Evolutionary conservation across 2,888 invertebrate genomes (phyloP), one percentile per base, ranked within the genome.

Genomic region (Lobophora halterata): DNA sequence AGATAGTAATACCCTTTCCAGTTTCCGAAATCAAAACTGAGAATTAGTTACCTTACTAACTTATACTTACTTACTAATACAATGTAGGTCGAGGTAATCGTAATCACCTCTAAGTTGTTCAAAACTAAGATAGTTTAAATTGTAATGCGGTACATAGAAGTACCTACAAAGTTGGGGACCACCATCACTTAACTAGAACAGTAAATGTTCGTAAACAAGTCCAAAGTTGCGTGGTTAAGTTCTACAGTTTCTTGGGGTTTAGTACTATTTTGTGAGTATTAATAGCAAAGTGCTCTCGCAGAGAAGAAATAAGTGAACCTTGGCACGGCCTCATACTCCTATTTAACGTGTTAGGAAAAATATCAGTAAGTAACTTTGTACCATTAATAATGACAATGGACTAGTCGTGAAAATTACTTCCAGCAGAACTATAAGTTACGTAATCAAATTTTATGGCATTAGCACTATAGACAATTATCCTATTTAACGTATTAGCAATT

Each of bases 211-310:
- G 71, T 78, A 78, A 78, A 78, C 78, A 79, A 81, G 75, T 76
- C 76, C 76, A 79, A 81, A 79, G 75, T 81, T 81, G 65, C 71
- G 78, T 63, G 79, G 79, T 73, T 72, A 73, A 76, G 72, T 77
- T 79, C 66, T n/a, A n/a, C 65, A 63, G 68, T 65, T 68, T 70
- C 66, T 70, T 66, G 67, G 67, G 70, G 71, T 70, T 70, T 65
- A 66, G 60, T 65, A 63, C 67, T 58, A 59, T 70, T 72, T 72
- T 70, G 72, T 67, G 60, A 59, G 68, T 63, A 64, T 70, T 67
- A 70, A 67, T 71, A 65, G 61, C 60, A 62, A 60, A 61, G 58
- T 52, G n/a, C n/a, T n/a, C n/a, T n/a, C n/a, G n/a, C n/a, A n/a
- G n/a, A n/a, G n/a, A n/a, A n/a, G n/a, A n/a, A n/a, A n/a, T n/a